phyloP scores from a whole-genome alignment of 2,888 invertebrate genomes.

The Hydraecia micacea region DNA sequence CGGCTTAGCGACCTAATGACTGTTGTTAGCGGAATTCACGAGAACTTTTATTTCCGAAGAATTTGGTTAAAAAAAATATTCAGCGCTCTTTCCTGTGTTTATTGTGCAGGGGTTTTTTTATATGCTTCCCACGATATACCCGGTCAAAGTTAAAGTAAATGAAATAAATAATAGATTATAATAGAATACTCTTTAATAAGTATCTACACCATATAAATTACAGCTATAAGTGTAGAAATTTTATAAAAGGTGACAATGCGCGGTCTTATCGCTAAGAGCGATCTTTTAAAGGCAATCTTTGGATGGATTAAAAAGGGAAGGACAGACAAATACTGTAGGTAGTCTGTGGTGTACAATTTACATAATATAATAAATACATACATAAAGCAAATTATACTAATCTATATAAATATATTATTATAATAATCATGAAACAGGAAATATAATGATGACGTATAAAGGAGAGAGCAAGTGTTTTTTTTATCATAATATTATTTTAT shows the following conservation, averaged over 20 bases:
- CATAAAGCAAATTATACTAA: too few species aligned
- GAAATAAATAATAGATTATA: background rate
- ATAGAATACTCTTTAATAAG: background rate
- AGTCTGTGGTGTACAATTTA: too few species aligned
- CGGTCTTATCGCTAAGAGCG: background rate
- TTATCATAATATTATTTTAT: background rate
- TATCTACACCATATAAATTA: background rate
- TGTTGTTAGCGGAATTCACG: slow-evolving; percentile 18
- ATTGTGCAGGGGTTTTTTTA: background rate
- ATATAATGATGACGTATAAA: background rate
- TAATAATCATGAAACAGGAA: background rate
- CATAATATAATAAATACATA: too few species aligned
- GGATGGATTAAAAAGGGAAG: background rate
- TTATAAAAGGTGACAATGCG: background rate
- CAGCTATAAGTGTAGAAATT: background rate
- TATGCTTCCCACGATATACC: background rate
- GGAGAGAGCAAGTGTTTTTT: background rate
- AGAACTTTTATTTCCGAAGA: background rate
- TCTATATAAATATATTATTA: background rate
- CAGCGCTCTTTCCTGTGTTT: background rate
- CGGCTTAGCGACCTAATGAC: slow-evolving; percentile 37
- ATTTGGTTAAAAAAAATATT: background rate
- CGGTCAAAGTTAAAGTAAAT: background rate
- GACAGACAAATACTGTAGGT: background rate
- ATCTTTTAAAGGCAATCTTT: background rate